Base-by-base conservation (phyloP, 2,888 invertebrate species). In the Thyatira batis region DNA sequence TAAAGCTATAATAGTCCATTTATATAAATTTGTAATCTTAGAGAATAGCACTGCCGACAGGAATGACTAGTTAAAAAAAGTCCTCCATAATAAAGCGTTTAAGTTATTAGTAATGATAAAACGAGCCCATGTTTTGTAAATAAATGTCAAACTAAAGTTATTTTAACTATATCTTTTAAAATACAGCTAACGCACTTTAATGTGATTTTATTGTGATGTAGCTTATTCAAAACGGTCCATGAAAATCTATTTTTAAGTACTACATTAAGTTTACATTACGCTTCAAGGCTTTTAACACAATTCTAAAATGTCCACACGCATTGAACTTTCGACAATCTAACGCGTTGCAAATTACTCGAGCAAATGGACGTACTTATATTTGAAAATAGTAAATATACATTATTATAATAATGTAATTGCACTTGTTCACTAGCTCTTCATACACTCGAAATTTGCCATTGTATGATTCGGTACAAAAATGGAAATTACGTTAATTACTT, bases 331-430 rank as follows among this genome's bases (percentile, higher is more conserved):
- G 27, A 61, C 72, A 65, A 64, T 65, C 71, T 71, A 54, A 66
- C 71, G 63, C 48, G 8, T 78, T 78, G 79, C 79, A 80, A 39
- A 81, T 82, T 78, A 80, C 71, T 74, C 77, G 71, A 79, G 80
- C 79, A 86, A 82, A 82, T 88, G 89, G 89, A 89, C 89, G 88
- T 44, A 44, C 44, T 44, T 43, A n/a, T 52, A 56, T 68, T 71
- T 80, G 79, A 74, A 73, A 80, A 77, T 80, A 69, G 73, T 82
- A 78, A 71, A 79, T 75, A 73, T 78, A 74, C 66, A 78, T 76
- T 76, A 79, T 79, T 78, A 76, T 77, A 80, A 48, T 69, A 73
- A 79, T 78, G 83, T 89, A 89, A 89, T 89, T 86, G 89, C 90
- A 90, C 89, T 90, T 90, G 80, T 80, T 80, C 39, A 39, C 59